These are phyloP conservation scores for Heliconius hermathena DNA, from an alignment of 1,140 invertebrate species.

Conservation along the genomic window DNA sequence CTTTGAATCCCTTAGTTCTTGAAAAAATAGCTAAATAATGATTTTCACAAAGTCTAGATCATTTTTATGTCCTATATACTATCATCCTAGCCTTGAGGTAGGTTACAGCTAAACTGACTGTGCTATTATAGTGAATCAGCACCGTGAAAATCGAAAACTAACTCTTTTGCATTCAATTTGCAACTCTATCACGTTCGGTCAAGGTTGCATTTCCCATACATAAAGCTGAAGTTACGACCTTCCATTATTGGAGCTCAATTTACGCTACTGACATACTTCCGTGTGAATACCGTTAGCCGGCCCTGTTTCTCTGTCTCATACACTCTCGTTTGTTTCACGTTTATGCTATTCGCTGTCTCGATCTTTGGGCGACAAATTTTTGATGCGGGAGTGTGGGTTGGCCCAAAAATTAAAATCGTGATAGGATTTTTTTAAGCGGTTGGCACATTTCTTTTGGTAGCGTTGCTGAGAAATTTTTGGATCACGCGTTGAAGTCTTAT, in stretches of 20 bases:
- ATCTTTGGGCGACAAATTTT: conserved; percentile 73
- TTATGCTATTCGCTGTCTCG: conserved; percentile 51
- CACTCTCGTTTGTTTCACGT: conserved; percentile 65
- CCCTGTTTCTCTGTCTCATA: conserved; percentile 74
- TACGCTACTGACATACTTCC: conserved; percentile 80
- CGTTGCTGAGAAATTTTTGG: conserved; percentile 1
- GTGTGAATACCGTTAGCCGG: conserved; percentile 74
- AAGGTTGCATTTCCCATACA: conserved; percentile 63
- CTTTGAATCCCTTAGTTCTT: not conserved
- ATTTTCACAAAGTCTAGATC: not conserved
- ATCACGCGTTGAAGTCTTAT: conserved; percentile 15
- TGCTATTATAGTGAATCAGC: conserved; percentile 74
- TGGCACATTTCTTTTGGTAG: conserved; percentile 12
- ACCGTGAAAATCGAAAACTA: conserved; percentile 80
- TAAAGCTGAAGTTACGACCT: conserved; percentile 54
- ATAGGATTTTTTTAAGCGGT: conserved; percentile 67
- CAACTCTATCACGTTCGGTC: conserved; percentile 56
- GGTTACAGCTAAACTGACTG: conserved; percentile 69
- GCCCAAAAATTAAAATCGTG: conserved; percentile 76
- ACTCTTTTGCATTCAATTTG: conserved; percentile 42
- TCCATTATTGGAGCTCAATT: conserved; percentile 44
- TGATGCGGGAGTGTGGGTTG: conserved; percentile 75
- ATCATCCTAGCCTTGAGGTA: conserved; percentile 71
- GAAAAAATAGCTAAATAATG: not conserved
- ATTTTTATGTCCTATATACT: conserved; percentile 4